A percentile compares a stretch with the other conserved stretches of the same genome.
These are phyloP conservation scores for Gambelia wislizenii DNA, from an alignment of 2,797 vertebrate genomes.

Conservation along the genomic window DNA sequence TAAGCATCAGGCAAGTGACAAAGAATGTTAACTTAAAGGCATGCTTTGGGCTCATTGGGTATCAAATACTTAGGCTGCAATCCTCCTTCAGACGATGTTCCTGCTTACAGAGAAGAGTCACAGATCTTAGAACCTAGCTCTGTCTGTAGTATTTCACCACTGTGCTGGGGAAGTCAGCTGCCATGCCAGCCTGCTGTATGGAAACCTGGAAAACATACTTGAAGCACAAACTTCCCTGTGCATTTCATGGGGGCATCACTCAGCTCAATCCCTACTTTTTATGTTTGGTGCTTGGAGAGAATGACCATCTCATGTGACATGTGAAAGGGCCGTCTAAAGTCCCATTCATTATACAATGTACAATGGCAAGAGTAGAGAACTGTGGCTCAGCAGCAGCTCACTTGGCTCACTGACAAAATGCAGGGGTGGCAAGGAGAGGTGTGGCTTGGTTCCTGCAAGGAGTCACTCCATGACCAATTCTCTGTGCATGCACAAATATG, in stretches of 20 bases:
- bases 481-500: neutral
- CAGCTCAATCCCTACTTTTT: too few species aligned
- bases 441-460: neutral
- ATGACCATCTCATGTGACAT: neutral
- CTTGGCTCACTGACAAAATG: neutral
- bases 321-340: too few species aligned
- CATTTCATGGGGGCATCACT: too few species aligned
- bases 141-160: neutral
- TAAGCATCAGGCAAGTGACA: neutral
- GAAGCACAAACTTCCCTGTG: neutral
- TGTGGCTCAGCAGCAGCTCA: neutral
- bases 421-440: too few species aligned
- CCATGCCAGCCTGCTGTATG: neutral
- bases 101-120: neutral
- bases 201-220: neutral
- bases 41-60: neutral
- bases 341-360: neutral
- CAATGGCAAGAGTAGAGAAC: neutral
- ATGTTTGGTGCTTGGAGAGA: too few species aligned
- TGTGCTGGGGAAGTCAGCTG: neutral
- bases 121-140: fast-evolving
- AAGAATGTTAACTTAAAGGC: neutral
- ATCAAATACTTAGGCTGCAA: too few species aligned
- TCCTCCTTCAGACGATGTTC: neutral
- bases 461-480: neutral